Evolutionary conservation across 92 coral and sea anemone species (phyloP), one percentile per base, ranked within the genome.

Genomic region (Palythoa grandis): DNA sequence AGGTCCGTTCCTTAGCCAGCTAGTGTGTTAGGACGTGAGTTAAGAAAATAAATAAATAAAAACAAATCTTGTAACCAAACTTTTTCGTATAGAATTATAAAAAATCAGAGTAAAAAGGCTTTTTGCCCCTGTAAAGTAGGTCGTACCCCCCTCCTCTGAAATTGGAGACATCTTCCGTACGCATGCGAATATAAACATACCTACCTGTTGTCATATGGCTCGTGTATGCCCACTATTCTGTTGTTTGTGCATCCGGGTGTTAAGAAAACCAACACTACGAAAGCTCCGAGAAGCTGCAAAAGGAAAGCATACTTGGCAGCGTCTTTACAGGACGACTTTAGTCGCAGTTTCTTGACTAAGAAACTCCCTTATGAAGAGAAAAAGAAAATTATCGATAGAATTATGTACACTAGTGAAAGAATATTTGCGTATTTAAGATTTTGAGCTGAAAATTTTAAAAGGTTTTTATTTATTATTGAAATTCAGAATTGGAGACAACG

Each of bases 201-300:
- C 10, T 74, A 74, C 78, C 78, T 74, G 78, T 74, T 74, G 14
- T 47, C 15, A 39, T 40, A 74, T 8, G 78, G 57, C 17, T 74
- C 35, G 25, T 47, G 52, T 40, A 74, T n/a, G 35, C 78, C 78
- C 12, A 39, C 56, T 12, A 74, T 47, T 43, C 29, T 43, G 25
- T 40, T 47, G 23, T 74, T 52, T 20, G 58, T 16, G 20, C 78
- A 74, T 40, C 78, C 78, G 56, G 78, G 78, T 10, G 40, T 19
- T 10, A 40, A 23, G 25, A 74, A 74, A 3, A 52, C 78, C 23
- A 52, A 12, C 57, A 47, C 78, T 5, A 47, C 78, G 17, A 74
- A 40, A 3, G 39, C 29, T 52, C 52, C 29, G 5, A 74, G 56
- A 13, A 74, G 38, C 17, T 74, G 52, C 24, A 74, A 24, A 47